A percentile compares a stretch with the other conserved stretches of the same genome.
Conservation (phyloP, 1,140 invertebrate genomes). For the Ladona fulva region DNA sequence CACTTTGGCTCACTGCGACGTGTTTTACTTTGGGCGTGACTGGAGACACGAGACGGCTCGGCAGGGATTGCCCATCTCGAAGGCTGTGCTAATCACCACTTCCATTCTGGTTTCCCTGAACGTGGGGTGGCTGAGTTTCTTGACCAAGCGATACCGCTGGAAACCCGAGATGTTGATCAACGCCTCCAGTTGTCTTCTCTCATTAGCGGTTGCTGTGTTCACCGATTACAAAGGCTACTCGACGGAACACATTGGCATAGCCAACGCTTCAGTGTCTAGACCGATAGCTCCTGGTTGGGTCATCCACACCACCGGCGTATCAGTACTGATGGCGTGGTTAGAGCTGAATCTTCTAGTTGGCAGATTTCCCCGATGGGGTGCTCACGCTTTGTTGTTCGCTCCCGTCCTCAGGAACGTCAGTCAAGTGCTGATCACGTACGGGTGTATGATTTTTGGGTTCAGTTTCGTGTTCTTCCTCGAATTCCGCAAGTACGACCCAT, state of each 20-base stretch:
- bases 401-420: conserved; percentile 39
- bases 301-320: conserved; percentile 34
- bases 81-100: neutral
- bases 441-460: conserved; percentile 45
- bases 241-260: neutral
- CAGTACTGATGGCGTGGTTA: conserved; percentile 42
- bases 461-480: conserved; percentile 43
- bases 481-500: conserved; percentile 34
- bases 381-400: conserved; percentile 44
- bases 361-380: conserved; percentile 39
- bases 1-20: neutral
- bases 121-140: conserved; percentile 22
- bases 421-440: conserved; percentile 38
- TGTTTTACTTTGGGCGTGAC: neutral
- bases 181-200: neutral
- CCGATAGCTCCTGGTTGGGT: conserved; percentile 32
- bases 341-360: conserved; percentile 44
- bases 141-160: conserved; percentile 27
- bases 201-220: neutral
- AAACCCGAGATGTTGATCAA: conserved; percentile 30
- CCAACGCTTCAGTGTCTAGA: neutral
- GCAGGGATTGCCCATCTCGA: neutral
- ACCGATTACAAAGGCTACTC: neutral
- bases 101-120: conserved; percentile 17
- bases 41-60: neutral